Evolutionary conservation across 2,797 vertebrate species (phyloP).

Genomic region (Pteropus rufus): DNA sequence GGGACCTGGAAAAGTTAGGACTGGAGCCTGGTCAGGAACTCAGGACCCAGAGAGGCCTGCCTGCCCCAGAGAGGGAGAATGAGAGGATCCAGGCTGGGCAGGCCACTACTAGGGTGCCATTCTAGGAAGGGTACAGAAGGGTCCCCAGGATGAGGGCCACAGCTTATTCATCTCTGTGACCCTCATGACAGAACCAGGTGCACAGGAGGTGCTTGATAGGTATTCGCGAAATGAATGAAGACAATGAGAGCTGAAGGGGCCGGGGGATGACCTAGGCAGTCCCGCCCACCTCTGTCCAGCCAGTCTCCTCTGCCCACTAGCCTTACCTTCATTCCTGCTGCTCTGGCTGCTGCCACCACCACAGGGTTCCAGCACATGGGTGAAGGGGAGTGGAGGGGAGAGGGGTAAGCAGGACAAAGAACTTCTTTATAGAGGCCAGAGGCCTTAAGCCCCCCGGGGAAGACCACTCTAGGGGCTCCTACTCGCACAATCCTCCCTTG

Average conservation of each 20-base stretch:
- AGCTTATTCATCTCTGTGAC: not conserved
- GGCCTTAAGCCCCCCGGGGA: not conserved
- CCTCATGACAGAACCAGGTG: not conserved
- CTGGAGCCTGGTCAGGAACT: not conserved
- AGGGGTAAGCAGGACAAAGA: not conserved
- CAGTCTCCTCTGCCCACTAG: not conserved
- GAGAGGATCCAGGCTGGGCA: not conserved
- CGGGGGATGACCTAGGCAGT: not conserved
- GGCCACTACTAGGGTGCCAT: not conserved
- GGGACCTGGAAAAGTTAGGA: not conserved
- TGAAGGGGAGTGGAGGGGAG: not conserved
- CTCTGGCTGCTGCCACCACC: slow-evolving; percentile 32
- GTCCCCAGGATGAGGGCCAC: not conserved
- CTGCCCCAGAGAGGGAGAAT: not conserved
- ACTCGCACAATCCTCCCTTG: not conserved
- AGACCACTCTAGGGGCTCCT: not conserved
- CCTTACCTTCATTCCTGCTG: slow-evolving; percentile 83
- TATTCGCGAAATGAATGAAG: not conserved
- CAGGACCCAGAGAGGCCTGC: not conserved
- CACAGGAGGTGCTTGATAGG: not conserved
- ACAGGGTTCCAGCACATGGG: not conserved
- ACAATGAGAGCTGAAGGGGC: not conserved
- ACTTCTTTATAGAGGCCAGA: not conserved
- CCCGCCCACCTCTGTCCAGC: not conserved
- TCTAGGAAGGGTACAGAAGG: not conserved